A percentile compares a stretch with the other conserved stretches of the same genome.
These are phyloP conservation scores for Drosophila nannoptera DNA, from an alignment of 1,140 invertebrate genomes.

Conservation along the genomic window DNA sequence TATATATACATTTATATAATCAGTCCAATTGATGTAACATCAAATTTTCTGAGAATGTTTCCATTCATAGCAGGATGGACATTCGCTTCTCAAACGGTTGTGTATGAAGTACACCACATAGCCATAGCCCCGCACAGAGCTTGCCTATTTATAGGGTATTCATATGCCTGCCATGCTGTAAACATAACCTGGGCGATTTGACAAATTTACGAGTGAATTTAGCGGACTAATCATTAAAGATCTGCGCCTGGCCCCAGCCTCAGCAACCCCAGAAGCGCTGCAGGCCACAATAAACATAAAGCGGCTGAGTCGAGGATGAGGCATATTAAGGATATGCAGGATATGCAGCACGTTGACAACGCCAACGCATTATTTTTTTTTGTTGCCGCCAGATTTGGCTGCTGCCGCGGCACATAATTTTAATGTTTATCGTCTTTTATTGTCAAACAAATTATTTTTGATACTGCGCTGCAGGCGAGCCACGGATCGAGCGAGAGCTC, in stretches of 20 bases:
- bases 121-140: no score
- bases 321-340: constrained; percentile 43
- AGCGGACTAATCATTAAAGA: constrained; percentile 70
- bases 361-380: constrained; percentile 26
- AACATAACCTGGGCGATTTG: constrained; percentile 67
- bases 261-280: constrained; percentile 24
- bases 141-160: background rate
- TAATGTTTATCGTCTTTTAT: constrained; percentile 79
- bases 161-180: constrained; percentile 16
- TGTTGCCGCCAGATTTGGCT: constrained; percentile 17
- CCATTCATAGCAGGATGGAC: no score
- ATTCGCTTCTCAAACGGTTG: no score
- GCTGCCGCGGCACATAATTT: constrained; percentile 70
- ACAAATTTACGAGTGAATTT: constrained; percentile 76
- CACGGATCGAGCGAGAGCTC: constrained; percentile 9
- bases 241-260: constrained; percentile 24
- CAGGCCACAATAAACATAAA: constrained; percentile 54
- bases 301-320: constrained; percentile 19
- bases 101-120: no score
- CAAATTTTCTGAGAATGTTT: no score
- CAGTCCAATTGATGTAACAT: no score
- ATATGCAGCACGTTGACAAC: constrained; percentile 50
- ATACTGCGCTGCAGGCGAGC: constrained; percentile 71
- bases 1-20: no score
- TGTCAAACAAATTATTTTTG: constrained; percentile 79